Conservation (phyloP, 2,888 invertebrate genomes). For the Mythimna pallens region DNA sequence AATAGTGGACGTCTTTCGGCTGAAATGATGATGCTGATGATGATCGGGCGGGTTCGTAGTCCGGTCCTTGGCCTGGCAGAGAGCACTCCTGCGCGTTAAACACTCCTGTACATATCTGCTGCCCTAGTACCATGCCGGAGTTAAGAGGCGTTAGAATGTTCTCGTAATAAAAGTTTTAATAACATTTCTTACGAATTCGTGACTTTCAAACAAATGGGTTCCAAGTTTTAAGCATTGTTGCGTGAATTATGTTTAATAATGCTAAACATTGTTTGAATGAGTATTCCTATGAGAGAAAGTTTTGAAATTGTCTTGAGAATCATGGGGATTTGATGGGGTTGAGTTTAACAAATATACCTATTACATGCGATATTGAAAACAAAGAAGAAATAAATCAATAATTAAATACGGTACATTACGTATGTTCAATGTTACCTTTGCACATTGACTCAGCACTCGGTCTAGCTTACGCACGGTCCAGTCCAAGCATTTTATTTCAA, state of each 20-base stretch:
- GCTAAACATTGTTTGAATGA: conserved; percentile 36
- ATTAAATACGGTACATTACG: neutral
- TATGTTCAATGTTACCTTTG: neutral
- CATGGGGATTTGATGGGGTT: conserved; percentile 12
- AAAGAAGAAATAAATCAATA: neutral
- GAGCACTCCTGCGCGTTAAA: conserved; percentile 60
- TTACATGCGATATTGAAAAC: neutral
- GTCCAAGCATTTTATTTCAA: neutral
- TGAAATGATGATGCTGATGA: no score
- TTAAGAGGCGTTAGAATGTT: conserved; percentile 53
- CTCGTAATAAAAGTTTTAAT: conserved; percentile 61
- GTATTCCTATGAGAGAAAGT: conserved; percentile 27
- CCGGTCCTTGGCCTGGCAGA: conserved; percentile 65
- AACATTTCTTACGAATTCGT: conserved; percentile 56
- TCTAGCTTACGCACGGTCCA: neutral
- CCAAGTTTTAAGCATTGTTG: conserved; percentile 49
- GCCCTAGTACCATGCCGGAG: conserved; percentile 52
- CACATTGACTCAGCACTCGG: neutral
- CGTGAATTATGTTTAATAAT: conserved; percentile 53
- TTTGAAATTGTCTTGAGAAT: conserved; percentile 17
- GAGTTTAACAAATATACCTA: neutral
- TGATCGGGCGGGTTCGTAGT: conserved; percentile 31
- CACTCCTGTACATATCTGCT: conserved; percentile 63
- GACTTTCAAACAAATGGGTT: conserved; percentile 48
- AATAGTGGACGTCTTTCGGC: no score